Base-by-base conservation (phyloP, 2,797 vertebrate genomes). In the Paratrypauchen microcephalus region DNA sequence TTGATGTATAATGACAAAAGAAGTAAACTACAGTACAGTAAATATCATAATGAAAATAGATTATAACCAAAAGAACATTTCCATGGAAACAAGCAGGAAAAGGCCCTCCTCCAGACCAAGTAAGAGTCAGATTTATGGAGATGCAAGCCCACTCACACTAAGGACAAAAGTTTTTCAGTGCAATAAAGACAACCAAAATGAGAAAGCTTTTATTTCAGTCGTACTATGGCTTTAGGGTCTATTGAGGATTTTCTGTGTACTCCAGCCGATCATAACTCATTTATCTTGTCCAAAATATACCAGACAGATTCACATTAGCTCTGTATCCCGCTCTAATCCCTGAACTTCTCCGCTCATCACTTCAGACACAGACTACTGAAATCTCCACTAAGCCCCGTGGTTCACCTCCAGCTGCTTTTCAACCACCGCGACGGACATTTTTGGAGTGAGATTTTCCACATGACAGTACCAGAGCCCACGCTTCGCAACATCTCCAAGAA, bases 401-500 rank as follows among this genome's bases (percentile, higher is more conserved):
- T 65, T 61, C 24, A 65, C 70, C 63, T 68, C 60, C 7, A 59
- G 56, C 45, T 74, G 11, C 54, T 32, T 57, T 24, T 39, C 57
- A 75, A 56, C 1, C 15, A 58, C 68, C 57, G 48, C 1, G 6
- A 61, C 45, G 12, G 41, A 45, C 28, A 13, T 48, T 16, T 72
- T 70, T 47, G 47, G 18, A 67, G 7, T 1, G 50, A 80, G 41
- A 45, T 56, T 74, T 70, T 69, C 7, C 26, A 57, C 54, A 47
- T 0, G 56, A 47, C 32, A 2, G 41, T 32, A n/a, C 45, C 55
- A 12, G 30, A 64, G 2, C 23, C 21, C 12, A 39, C 19, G 54
- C 63, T 30, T 6, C 5, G 58, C n/a, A 58, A 58, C 36, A 63
- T 15, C 68, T 61, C 41, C 9, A 63, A 74, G 54, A 70, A 26